A percentile compares a stretch with the other conserved stretches of the same genome.
phyloP scores from a whole-genome alignment of 2,113 vertebrate species.

The Cololabis saira region DNA sequence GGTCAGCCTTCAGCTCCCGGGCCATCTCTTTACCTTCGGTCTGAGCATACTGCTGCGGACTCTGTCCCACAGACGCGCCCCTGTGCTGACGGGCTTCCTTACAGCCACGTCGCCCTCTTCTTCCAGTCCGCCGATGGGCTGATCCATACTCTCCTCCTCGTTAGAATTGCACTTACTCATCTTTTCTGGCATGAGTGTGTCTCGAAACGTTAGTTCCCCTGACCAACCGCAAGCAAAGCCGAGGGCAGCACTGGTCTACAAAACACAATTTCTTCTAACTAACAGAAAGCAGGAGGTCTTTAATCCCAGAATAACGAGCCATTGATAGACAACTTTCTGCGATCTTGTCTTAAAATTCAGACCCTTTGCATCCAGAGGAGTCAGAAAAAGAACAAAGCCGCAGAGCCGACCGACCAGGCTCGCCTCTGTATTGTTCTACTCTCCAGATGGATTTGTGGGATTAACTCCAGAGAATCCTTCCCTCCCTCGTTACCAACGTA shows the following conservation, averaged over 20 bases:
- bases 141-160: conserved; percentile 55
- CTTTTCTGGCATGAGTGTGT: conserved; percentile 29
- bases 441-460: conserved; percentile 75
- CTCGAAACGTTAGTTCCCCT: conserved; percentile 1
- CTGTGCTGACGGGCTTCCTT: conserved; percentile 52
- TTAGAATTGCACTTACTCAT: conserved; percentile 49
- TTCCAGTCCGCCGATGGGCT: conserved; percentile 27
- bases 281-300: conserved; percentile 9
- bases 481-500: conserved; percentile 64
- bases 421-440: conserved; percentile 62
- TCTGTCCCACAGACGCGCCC: conserved; percentile 74
- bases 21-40: conserved; percentile 71
- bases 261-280: conserved; percentile 5
- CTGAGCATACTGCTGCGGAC: conserved; percentile 73
- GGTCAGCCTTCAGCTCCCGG: background rate
- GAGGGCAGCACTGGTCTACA: background rate
- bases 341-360: conserved; percentile 1
- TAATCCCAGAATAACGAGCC: conserved; percentile 9
- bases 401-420: conserved; percentile 31
- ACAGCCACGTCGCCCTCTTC: conserved; percentile 47
- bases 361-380: conserved; percentile 22
- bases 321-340: background rate
- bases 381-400: conserved; percentile 49
- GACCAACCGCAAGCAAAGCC: conserved; percentile 1
- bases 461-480: conserved; percentile 76